A percentile compares a stretch with the other conserved stretches of the same genome.
Evolutionary conservation across 2,113 vertebrate genomes (phyloP).

Genomic region (Eubucco bourcierii): DNA sequence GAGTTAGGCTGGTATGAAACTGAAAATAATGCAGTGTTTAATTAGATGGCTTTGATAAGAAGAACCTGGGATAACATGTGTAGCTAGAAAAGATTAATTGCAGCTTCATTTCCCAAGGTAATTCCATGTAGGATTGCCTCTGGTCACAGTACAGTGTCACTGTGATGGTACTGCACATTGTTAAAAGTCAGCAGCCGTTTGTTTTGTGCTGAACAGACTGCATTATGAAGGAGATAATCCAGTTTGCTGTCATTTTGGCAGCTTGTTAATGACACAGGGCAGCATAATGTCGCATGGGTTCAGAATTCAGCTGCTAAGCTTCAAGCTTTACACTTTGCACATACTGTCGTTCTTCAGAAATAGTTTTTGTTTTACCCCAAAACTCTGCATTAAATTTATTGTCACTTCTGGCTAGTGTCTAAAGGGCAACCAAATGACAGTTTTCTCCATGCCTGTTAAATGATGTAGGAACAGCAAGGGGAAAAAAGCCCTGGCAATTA

Average conservation of each 20-base stretch:
- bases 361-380: conserved; percentile 36
- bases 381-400: conserved; percentile 45
- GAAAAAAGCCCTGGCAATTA: not conserved
- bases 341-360: conserved; percentile 19
- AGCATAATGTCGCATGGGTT: not conserved
- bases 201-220: conserved; percentile 45
- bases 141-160: conserved; percentile 7
- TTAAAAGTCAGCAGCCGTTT: conserved; percentile 38
- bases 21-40: conserved; percentile 32
- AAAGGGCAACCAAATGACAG: conserved; percentile 28
- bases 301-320: conserved; percentile 20
- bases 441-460: conserved; percentile 48
- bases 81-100: conserved; percentile 46
- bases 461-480: not conserved
- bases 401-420: conserved; percentile 39
- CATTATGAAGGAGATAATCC: conserved; percentile 47
- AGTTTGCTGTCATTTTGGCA: conserved; percentile 44
- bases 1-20: not conserved
- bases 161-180: not conserved
- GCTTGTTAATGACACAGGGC: conserved; percentile 32
- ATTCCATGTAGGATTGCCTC: conserved; percentile 19
- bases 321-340: not conserved
- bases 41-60: conserved; percentile 44
- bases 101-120: conserved; percentile 39
- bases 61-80: not conserved